Evolutionary conservation across 2,888 invertebrate genomes (phyloP).

Genomic region (Dexiosoma caninum): DNA sequence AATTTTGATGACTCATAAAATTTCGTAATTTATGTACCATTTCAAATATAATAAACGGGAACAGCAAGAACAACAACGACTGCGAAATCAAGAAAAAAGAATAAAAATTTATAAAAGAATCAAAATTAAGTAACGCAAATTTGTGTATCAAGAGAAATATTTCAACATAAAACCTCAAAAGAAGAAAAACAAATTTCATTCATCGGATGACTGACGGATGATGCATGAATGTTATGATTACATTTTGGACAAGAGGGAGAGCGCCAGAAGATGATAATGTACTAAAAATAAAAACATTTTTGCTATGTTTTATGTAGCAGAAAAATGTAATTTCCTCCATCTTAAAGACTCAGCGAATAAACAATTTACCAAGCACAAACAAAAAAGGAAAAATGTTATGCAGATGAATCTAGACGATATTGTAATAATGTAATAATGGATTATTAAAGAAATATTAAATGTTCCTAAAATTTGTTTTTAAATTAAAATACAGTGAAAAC

Average conservation of each 20-base stretch:
- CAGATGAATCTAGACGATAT: neutral
- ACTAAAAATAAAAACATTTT: conserved; percentile 60
- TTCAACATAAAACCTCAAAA: conserved; percentile 34
- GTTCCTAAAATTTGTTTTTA: too few species aligned
- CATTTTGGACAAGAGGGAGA: neutral
- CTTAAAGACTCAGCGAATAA: conserved; percentile 41
- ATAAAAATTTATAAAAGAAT: conserved; percentile 68
- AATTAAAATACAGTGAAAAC: too few species aligned
- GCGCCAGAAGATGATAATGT: conserved; percentile 19
- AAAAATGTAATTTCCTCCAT: conserved; percentile 73
- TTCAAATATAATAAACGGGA: conserved; percentile 40
- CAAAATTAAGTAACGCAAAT: conserved; percentile 26
- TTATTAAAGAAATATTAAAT: neutral
- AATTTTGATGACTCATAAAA: conserved; percentile 68
- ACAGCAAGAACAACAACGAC: neutral
- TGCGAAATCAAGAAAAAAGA: conserved; percentile 48
- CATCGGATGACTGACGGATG: conserved; percentile 17
- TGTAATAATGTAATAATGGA: neutral
- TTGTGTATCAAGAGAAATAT: conserved; percentile 31
- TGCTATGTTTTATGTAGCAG: conserved; percentile 71
- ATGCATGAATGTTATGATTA: neutral
- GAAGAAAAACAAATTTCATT: conserved; percentile 18
- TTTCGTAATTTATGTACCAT: conserved; percentile 56
- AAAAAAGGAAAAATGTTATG: conserved; percentile 1
- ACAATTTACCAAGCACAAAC: neutral